Evolutionary conservation across 2,113 vertebrate genomes (phyloP), one percentile per base, ranked within the genome.

Genomic region (Circaetus gallicus): DNA sequence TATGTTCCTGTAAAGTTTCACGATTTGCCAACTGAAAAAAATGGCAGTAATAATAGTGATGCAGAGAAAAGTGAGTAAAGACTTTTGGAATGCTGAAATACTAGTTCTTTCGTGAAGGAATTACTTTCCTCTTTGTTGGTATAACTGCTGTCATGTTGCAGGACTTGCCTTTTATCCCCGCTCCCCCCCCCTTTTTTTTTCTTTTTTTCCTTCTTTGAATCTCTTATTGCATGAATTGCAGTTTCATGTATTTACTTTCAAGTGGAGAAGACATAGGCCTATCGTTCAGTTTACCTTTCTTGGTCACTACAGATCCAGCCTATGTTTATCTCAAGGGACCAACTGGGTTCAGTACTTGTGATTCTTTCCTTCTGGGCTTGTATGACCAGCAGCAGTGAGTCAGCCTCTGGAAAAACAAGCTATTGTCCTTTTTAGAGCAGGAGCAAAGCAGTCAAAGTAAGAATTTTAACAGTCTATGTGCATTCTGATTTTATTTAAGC

Each of bases 1-100:
- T 99, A 99, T 86, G 99, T 99, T 96, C 99, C 99, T 70, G 98
- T 99, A 96, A 99, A 99, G 97, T 99, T 99, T 98, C 99, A 99
- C 98, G 99, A 99, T 78, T 97, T 99, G 43, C 97, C 99, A 62
- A 94, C 97, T 88, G 99, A 99, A 86, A 99, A 98, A 86, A 96
- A 97, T 76, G 97, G 96, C 92, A 97, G 90, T 77, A 97, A 97
- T 98, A 97, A 96, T 61, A 96, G 71, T 95, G 98, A 98, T 94
- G 97, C 96, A 96, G 98, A 99, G 92, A 98, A 98, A 97, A 91
- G 99, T 99, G 97, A 99, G 99, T 98, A 96, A 95, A 96, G 81
- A 89, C 62, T 95, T 95, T 38, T 42, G 80, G 49, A 94, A 92
- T 92, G 25, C 88, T 91, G 62, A 94, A 72, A 73, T 93, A 21